Evolutionary conservation across 2,888 invertebrate species (phyloP).

Genomic region (Laspeyria flexula): DNA sequence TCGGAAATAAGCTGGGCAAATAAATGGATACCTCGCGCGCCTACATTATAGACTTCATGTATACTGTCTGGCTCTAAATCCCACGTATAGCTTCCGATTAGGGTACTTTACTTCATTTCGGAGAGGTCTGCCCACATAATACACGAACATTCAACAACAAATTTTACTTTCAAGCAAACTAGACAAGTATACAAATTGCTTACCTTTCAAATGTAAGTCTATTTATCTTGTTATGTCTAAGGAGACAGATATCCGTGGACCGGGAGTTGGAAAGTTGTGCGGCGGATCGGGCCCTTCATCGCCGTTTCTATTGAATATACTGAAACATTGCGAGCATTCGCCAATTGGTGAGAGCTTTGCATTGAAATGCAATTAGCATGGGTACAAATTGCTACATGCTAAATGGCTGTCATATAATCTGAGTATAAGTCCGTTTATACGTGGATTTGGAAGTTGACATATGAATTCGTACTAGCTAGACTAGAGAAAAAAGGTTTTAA

Average conservation of each 20-base stretch:
- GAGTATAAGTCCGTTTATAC: neutral
- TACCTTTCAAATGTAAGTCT: conserved; percentile 69
- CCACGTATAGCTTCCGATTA: conserved; percentile 19
- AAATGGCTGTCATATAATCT: neutral
- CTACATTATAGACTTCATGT: conserved; percentile 5
- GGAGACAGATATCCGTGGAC: conserved; percentile 59
- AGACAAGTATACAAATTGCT: conserved; percentile 68
- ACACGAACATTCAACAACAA: conserved; percentile 43
- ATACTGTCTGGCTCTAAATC: conserved; percentile 9
- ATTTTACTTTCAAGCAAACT: conserved; percentile 56
- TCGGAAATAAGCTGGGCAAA: neutral
- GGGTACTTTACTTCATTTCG: conserved; percentile 27
- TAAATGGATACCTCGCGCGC: neutral
- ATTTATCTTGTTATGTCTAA: conserved; percentile 67
- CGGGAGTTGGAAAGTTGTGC: conserved; percentile 53
- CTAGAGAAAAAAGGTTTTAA: too few relatives aligned
- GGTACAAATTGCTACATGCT: neutral
- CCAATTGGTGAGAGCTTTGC: conserved; percentile 29
- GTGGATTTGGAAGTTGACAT: neutral
- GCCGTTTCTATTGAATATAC: conserved; percentile 37
- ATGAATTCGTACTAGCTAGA: too few relatives aligned
- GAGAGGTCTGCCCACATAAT: conserved; percentile 38
- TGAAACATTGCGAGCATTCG: conserved; percentile 37
- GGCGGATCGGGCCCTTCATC: conserved; percentile 50
- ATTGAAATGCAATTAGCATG: conserved; percentile 24